Conservation (phyloP, 2,888 invertebrate species). For the Conops quadrifasciatus region DNA sequence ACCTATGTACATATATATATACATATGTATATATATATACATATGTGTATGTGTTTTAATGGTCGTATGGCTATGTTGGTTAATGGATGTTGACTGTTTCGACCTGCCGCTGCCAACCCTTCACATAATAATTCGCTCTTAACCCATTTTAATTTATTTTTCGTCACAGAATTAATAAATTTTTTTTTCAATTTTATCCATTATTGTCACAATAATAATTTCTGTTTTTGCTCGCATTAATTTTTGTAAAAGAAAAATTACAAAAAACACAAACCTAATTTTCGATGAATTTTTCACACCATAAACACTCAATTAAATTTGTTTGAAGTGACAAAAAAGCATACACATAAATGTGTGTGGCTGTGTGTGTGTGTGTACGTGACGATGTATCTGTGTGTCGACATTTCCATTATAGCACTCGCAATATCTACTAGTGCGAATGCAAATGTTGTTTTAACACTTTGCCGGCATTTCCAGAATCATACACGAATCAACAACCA, state of each 20-base stretch:
- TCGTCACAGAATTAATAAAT: not conserved
- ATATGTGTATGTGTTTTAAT: no score
- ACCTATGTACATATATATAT: no score
- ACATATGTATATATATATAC: no score
- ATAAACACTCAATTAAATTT: constrained; percentile 63
- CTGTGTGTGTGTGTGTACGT: not conserved
- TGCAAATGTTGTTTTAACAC: constrained; percentile 45
- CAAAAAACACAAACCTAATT: constrained; percentile 38
- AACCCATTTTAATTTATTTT: not conserved
- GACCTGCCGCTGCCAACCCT: no score
- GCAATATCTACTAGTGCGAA: constrained; percentile 25
- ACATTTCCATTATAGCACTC: no score
- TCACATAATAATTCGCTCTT: not conserved
- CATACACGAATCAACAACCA: constrained; percentile 18
- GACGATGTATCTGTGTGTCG: constrained; percentile 1
- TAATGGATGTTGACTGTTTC: no score
- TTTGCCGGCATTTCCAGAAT: constrained; percentile 38
- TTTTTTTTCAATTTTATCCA: not conserved
- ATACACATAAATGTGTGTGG: not conserved
- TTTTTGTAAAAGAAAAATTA: no score
- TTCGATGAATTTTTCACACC: constrained; percentile 50
- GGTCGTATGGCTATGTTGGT: no score
- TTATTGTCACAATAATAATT: no score
- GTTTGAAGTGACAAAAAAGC: constrained; percentile 42
- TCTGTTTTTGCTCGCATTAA: no score